These are phyloP conservation scores for Trichacis sp. DNA, from an alignment of 2,888 invertebrate genomes.

Conservation along the genomic window DNA sequence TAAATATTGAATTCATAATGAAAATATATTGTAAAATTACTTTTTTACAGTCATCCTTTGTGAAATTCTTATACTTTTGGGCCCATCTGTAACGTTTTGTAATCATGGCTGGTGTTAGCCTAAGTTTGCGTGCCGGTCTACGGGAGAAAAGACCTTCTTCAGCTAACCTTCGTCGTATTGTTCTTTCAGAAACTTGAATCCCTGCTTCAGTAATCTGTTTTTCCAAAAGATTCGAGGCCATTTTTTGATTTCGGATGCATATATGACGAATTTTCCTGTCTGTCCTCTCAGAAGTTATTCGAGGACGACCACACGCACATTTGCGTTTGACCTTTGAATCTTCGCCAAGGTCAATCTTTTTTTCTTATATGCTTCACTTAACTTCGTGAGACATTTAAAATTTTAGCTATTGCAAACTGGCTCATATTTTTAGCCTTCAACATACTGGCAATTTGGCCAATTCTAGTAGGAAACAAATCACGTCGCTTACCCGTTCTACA, in stretches of 20 bases:
- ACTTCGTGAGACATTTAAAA: background rate
- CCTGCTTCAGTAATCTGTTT: background rate
- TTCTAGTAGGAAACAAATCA: conserved; percentile 5
- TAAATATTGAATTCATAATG: too few species aligned
- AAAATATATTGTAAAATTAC: background rate
- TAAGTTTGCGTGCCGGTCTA: conserved; percentile 9
- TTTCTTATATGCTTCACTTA: conserved; percentile 3
- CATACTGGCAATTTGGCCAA: conserved; percentile 7
- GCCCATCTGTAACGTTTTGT: conserved; percentile 6
- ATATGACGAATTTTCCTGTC: conserved; percentile 5
- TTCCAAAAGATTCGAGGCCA: background rate
- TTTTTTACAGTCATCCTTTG: background rate
- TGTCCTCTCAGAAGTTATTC: too few species aligned
- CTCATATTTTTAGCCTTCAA: conserved; percentile 5
- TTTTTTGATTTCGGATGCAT: conserved; percentile 10
- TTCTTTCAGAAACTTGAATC: too few species aligned
- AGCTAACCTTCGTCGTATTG: too few species aligned
- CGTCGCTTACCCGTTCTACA: conserved; percentile 6
- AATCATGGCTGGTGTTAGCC: conserved; percentile 7
- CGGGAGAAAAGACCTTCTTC: conserved; percentile 4
- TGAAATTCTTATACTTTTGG: conserved; percentile 6
- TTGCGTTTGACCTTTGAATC: conserved; percentile 12
- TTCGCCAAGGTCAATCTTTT: conserved; percentile 12
- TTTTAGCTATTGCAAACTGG: conserved; percentile 3
- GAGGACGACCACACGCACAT: background rate